Evolutionary conservation across 2,888 invertebrate species (phyloP), one percentile per base, ranked within the genome.

Genomic region (Tipula vernalis): DNA sequence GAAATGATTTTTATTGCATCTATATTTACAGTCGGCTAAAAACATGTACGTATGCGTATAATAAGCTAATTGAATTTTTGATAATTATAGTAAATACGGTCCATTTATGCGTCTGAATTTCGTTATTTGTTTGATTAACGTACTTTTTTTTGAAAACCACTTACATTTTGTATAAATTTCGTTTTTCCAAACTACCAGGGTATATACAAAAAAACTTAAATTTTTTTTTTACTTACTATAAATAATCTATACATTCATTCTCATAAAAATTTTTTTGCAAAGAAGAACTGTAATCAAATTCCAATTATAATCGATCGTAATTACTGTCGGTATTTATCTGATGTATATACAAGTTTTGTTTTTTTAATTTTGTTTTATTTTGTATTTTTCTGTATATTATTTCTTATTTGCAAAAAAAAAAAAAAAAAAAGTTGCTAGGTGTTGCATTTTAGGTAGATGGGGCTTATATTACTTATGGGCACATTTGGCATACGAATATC

Each of bases 291-390:
- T 71, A 71, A 71, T 71, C 71, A 71, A 71, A 71, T 71, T 71
- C 71, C 71, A 71, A 71, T 71, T 71, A 71, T 71, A 71, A 71
- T 71, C 71, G 71, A 71, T 71, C 71, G 71, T 71, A 71, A 71
- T 71, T 71, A 71, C 71, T 71, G 71, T 71, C 71, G 71, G 71
- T 71, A 71, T 71, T 71, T 71, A 71, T 71, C 28, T 71, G 71
- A 71, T 71, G 71, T 39, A 39, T 39, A 51, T 28, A 71, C 28
- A 28, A 28, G 8, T 28, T 71, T 71, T 51, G 15, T 51, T 51
- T 71, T 71, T 71, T 71, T 71, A 71, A 10, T 71, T 71, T 71
- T 71, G 71, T 28, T 28, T 71, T 71, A 28, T 71, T 71, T 71
- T 71, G 28, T 71, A 71, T 71, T 18, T 71, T 71, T 71, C 51